Percentiles rank a stretch among this genome's conserved stretches.
Conservation (phyloP, 1,140 invertebrate genomes). For the Drosophila pectinifera region DNA sequence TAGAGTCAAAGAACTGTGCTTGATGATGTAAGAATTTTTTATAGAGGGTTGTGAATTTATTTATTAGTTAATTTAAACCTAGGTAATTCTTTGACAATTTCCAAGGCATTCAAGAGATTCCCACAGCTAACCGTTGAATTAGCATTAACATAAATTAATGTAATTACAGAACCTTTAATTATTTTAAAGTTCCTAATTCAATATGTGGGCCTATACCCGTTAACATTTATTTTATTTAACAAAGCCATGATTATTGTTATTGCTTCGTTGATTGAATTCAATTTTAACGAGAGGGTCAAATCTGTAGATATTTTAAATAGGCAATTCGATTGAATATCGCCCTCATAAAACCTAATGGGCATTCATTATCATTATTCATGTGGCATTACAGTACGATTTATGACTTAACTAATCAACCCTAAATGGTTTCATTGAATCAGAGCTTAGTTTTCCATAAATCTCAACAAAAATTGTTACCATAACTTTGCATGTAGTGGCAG, state of each 20-base stretch:
- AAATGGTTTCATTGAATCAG: constrained; percentile 13
- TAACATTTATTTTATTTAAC: not conserved
- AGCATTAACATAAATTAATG: too few species aligned
- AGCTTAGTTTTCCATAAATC: constrained; percentile 16
- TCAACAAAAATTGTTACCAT: constrained; percentile 6
- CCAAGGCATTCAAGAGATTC: not conserved
- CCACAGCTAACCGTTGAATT: too few species aligned
- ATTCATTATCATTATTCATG: constrained; percentile 1
- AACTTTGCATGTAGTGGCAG: not conserved
- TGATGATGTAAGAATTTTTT: not conserved
- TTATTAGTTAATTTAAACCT: not conserved
- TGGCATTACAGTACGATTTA: constrained; percentile 11
- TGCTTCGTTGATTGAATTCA: not conserved
- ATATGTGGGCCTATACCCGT: not conserved
- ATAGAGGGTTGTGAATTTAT: too few species aligned
- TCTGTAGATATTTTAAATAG: constrained; percentile 4
- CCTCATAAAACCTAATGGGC: constrained; percentile 17
- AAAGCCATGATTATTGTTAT: not conserved
- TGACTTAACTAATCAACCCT: constrained; percentile 5
- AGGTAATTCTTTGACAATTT: too few species aligned
- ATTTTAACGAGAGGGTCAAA: not conserved
- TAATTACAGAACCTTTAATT: not conserved
- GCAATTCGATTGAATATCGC: not conserved
- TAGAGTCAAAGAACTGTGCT: not conserved
- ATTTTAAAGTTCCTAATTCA: not conserved